Evolutionary conservation across 2,888 invertebrate genomes (phyloP).

Genomic region (Tipula helvola): DNA sequence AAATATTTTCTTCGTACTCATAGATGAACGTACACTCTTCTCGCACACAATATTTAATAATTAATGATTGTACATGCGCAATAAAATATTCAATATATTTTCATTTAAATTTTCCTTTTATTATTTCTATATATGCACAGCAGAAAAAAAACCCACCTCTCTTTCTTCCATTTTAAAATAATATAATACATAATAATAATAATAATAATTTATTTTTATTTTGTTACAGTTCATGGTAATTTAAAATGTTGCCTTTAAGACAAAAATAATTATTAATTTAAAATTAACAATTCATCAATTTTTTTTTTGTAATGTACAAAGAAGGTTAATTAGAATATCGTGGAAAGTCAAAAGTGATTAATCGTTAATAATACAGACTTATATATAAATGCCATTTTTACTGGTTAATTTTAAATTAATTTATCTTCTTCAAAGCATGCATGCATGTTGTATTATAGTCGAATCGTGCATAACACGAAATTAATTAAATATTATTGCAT

Average conservation of each 20-base stretch:
- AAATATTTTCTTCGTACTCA: neutral
- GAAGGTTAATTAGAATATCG: neutral
- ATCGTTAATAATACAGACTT: neutral
- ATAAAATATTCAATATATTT: conserved; percentile 4
- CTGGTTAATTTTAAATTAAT: too few relatives aligned
- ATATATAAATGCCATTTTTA: too few relatives aligned
- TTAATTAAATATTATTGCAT: neutral
- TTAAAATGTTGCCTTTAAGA: neutral
- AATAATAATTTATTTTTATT: neutral
- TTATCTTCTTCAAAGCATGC: neutral
- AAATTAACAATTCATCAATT: neutral
- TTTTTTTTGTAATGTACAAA: neutral
- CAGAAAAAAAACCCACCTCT: neutral
- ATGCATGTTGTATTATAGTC: neutral
- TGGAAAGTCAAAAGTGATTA: neutral
- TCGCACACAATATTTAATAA: neutral
- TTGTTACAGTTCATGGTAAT: neutral
- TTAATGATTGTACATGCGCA: neutral
- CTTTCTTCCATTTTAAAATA: neutral
- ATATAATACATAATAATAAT: neutral
- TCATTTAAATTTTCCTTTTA: neutral
- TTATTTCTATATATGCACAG: neutral
- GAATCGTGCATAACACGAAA: too few relatives aligned
- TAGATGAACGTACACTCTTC: neutral
- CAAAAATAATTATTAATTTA: neutral